Evolutionary conservation across 2,888 invertebrate genomes (phyloP), one percentile per base, ranked within the genome.

Genomic region (Andrena marginata): DNA sequence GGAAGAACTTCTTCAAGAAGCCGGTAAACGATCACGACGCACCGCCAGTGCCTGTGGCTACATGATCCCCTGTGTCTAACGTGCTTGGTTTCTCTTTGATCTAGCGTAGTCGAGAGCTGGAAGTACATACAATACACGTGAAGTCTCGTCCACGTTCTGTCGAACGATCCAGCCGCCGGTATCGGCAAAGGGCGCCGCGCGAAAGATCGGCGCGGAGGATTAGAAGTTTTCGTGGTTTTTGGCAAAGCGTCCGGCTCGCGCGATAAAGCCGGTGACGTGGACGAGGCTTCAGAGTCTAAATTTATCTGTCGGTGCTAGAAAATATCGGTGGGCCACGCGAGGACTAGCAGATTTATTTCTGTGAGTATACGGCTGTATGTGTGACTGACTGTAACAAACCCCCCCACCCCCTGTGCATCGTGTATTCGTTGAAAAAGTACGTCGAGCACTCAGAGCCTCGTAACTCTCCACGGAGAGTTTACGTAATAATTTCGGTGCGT

Each of bases 1-100:
- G 99, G 93, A 99, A 99, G 95, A 97, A 99, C 70, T 99, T 99
- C 96, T 99, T 99, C 95, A 99, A 99, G 95, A 99, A 99, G 95
- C 93, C 94, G 93, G 94, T 94, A 92, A 94, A 91, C 86, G 80
- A 82, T 77, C 84, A 75, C 81, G 59, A 85, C 75, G 71, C 69
- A 74, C 71, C 77, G 49, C 73, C 73, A 33, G 29, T 80, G 65
- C 67, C 72, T 65, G 73, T 42, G 70, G 77, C 65, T 59, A 64
- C 33, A 54, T 26, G 26, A 77, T 49, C 59, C 63, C 48, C 56
- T 33, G 71, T 60, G 65, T 82, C 65, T 56, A 31, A 42, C 84
- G 59, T 74, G 76, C 78, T 79, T 82, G 69, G 65, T 74, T 42
- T 20, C 54, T 67, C 65, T 71, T 68, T 63, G 68, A 56, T 65